Evolutionary conservation across 30 jellyfish, hydroid and myxozoan genomes (phyloP).

Genomic region (Aurelia coerulea): DNA sequence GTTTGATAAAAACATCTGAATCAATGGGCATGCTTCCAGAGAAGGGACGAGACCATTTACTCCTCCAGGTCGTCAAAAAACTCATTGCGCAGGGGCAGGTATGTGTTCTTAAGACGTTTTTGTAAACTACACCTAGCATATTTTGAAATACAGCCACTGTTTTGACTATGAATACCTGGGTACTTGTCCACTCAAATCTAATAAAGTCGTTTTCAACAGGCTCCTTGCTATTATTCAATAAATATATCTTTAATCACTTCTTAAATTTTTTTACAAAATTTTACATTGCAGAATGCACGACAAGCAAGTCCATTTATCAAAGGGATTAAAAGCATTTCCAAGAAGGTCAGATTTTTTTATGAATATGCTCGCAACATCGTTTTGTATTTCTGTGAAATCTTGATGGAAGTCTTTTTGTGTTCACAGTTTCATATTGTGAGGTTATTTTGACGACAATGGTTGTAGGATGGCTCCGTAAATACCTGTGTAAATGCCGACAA

Average conservation of each 20-base stretch:
- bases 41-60: slow-evolving; percentile 85
- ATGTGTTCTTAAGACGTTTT: neutral
- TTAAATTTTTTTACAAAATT: no score
- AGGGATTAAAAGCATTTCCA: slow-evolving; percentile 52
- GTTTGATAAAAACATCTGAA: slow-evolving; percentile 72
- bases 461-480: no score
- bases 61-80: slow-evolving; percentile 67
- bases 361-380: neutral
- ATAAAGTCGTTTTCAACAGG: no score
- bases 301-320: slow-evolving; percentile 67
- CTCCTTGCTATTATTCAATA: no score
- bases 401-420: no score
- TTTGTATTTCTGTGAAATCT: neutral
- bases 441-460: no score
- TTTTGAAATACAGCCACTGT: no score
- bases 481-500: no score
- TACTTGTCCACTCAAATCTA: no score
- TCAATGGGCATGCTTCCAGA: slow-evolving; percentile 80
- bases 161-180: no score
- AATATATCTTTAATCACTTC: no score
- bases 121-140: neutral
- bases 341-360: slow-evolving; percentile 31
- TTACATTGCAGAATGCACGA: slow-evolving; percentile 32
- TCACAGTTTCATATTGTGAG: no score
- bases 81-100: slow-evolving; percentile 77